Evolutionary conservation across 1,140 invertebrate genomes (phyloP), one percentile per base, ranked within the genome.

Genomic region (Leptoteleia sp.): DNA sequence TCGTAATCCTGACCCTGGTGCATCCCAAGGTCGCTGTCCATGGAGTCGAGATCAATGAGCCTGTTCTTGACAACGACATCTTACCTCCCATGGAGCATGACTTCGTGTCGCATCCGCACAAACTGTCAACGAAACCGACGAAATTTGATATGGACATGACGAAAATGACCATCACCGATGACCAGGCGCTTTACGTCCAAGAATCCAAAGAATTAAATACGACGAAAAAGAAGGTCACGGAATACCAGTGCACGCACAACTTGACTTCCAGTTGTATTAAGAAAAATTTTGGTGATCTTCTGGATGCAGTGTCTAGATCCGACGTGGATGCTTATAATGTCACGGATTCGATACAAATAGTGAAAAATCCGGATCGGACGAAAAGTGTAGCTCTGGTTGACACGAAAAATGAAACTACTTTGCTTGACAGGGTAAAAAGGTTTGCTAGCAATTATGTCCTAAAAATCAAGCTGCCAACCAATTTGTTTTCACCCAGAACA

Each of bases 401-500:
- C 4, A 0, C 31, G 6, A 64, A 72, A 12, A 76, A 72, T 4
- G 70, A 59, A 13, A 61, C 59, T 16, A 86, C 76, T n/a, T 29
- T 83, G 19, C 7, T 88, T 2, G 86, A 88, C 11, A 85, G 83
- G 73, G 79, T 89, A 54, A 82, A 84, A 19, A 85, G 81, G 68
- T 87, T 83, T 75, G 86, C 86, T 19, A 83, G 79, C 43, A 83
- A 85, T 42, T 85, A 89, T 68, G 82, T 86, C n/a, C 47, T 90
- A 67, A 84, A 84, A 73, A 86, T 90, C 64, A 84, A 79, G 19
- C 35, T 89, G 11, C 82, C 83, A 12, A 81, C 81, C 55, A 81
- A 85, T 29, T 43, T 86, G 16, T 59, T 85, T 15, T 54, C 84
- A 15, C 59, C 79, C 1, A 81, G 82, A 57, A 83, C 82, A 8